Evolutionary conservation across 2,888 invertebrate species (phyloP), one percentile per base, ranked within the genome.

Genomic region (Dimorphilus gyrociliatus): DNA sequence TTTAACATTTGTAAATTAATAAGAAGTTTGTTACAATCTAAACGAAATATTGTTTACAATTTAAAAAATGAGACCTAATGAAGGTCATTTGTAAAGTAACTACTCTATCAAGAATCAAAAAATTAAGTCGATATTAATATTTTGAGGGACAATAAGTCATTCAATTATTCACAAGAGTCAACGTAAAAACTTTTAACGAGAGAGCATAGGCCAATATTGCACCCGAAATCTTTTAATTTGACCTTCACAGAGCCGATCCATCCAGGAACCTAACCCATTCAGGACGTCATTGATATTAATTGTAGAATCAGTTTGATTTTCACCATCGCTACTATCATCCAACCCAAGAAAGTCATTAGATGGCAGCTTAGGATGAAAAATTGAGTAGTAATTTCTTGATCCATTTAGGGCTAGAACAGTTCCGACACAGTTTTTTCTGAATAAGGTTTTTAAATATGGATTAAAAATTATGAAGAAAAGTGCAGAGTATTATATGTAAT

Each of bases 351-450:
- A 34, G 3, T 46, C 48, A 10, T 43, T 37, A 33, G 3, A 47
- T 50, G 4, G 51, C 49, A n/a, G n/a, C n/a, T n/a, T 38, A 8
- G 37, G 40, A 67, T 97, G 94, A 67, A 90, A 97, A 70, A 97
- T 88, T 63, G 88, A 92, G 69, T 88, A 94, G 69, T 94, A 92
- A 66, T 86, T 85, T 40, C 92, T 72, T 66, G 86, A 84, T 16
- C 94, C 92, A 66, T 94, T 94, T 40, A 97, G 68, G 2, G 90
- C 80, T 27, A 97, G 69, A 35, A 97, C 92, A 3, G 64, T 63
- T 16, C 94, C 94, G 25, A 92, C 78, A 59, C 92, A 92, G 68
- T 94, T 92, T 23, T 34, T 39, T 12, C n/a, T n/a, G n/a, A n/a
- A n/a, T n/a, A n/a, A n/a, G n/a, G n/a, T 47, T 85, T 74, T 15